phyloP scores from a whole-genome alignment of 2,113 vertebrate genomes.

The Chionis minor region DNA sequence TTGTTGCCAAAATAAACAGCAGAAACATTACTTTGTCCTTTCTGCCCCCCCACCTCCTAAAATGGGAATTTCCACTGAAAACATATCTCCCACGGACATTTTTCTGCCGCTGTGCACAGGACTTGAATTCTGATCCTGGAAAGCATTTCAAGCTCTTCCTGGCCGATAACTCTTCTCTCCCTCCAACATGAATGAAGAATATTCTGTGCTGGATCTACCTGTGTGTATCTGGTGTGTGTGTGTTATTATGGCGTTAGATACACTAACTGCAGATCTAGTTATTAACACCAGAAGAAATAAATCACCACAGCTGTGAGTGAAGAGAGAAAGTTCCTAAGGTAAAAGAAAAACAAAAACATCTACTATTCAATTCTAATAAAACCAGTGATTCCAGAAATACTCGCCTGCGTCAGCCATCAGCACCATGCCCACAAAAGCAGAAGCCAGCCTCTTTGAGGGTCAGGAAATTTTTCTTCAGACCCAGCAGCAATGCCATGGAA shows the following conservation, averaged over 20 bases:
- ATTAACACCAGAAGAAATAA: not conserved
- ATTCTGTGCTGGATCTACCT: not conserved
- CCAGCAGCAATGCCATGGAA: not conserved
- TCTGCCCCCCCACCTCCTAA: not conserved
- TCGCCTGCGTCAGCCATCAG: not conserved
- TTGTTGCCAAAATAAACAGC: slow-evolving; percentile 4
- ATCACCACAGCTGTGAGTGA: not conserved
- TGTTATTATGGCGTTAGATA: not conserved
- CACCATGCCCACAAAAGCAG: not conserved
- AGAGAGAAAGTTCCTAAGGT: not conserved
- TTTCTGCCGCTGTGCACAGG: not conserved
- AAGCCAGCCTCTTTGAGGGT: not conserved
- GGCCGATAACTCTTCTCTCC: not conserved
- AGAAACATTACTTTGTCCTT: not conserved
- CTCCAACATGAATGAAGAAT: not conserved
- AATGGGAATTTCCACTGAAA: not conserved
- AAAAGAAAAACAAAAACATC: not conserved
- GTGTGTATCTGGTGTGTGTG: not conserved
- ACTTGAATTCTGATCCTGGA: not conserved
- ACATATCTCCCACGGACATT: not conserved
- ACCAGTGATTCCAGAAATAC: not conserved
- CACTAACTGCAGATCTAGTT: not conserved
- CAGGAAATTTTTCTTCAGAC: not conserved
- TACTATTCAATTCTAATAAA: not conserved
- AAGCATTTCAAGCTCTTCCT: not conserved